A percentile compares a stretch with the other conserved stretches of the same genome.
These are phyloP conservation scores for Crocuta crocuta DNA, from an alignment of 2,113 vertebrate species.

Conservation along the genomic window DNA sequence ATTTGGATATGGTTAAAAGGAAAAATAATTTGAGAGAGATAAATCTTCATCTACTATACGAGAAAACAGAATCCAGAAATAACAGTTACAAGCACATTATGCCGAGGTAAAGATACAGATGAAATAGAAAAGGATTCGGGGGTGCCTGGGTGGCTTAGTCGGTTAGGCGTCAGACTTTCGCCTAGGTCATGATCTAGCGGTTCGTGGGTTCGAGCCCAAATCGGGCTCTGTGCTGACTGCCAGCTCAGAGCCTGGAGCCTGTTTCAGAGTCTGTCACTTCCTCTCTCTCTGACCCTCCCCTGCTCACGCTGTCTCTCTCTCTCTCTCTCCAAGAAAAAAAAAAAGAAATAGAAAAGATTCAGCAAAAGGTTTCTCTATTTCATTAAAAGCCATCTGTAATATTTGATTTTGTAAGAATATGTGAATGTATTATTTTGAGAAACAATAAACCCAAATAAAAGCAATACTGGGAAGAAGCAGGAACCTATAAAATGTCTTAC, in stretches of 20 bases:
- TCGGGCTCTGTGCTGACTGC: too few species aligned
- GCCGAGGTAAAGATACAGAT: neutral
- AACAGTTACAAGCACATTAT: neutral
- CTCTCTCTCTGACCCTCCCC: too few species aligned
- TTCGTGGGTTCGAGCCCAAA: too few species aligned
- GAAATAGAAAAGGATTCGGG: constrained; percentile 7
- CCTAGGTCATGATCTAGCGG: too few species aligned
- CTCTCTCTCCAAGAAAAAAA: too few species aligned
- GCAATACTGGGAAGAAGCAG: neutral
- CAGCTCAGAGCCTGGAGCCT: too few species aligned
- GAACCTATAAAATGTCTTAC: neutral
- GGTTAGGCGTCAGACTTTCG: too few species aligned
- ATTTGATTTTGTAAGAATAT: neutral
- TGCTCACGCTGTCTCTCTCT: too few species aligned
- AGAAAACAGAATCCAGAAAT: neutral
- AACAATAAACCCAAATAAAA: constrained; percentile 23
- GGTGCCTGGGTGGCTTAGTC: too few species aligned
- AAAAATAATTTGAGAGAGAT: neutral
- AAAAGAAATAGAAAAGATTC: too few species aligned
- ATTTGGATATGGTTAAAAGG: neutral
- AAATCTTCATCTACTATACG: neutral
- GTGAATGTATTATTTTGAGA: neutral
- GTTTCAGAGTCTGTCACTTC: too few species aligned
- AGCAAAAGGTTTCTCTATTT: neutral
- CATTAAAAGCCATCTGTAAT: neutral